Evolutionary conservation across 2,888 invertebrate species (phyloP).

Genomic region (Agonopterix arenella): DNA sequence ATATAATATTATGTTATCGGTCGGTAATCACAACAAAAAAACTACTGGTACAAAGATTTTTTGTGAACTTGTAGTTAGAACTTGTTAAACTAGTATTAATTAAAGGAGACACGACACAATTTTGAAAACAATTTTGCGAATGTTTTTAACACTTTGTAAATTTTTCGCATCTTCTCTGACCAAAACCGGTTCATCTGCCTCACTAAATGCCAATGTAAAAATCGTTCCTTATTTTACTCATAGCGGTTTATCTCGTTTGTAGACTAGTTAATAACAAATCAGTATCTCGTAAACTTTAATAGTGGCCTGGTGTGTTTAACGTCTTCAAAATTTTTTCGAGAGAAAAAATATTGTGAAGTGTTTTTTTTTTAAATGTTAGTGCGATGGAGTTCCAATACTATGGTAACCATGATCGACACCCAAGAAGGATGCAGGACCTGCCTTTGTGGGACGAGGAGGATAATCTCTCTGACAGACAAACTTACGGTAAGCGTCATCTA

Average conservation of each 20-base stretch:
- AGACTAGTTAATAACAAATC: conserved; percentile 51
- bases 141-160: too few species aligned
- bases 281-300: conserved; percentile 52
- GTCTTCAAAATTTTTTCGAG: conserved; percentile 12
- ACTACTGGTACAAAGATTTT: too few species aligned
- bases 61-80: too few species aligned
- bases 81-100: too few species aligned
- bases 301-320: conserved; percentile 47
- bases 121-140: too few species aligned
- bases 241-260: conserved; percentile 55
- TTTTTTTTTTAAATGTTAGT: conserved; percentile 15
- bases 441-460: conserved; percentile 71
- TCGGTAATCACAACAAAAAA: too few species aligned
- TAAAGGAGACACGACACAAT: too few species aligned
- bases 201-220: too few species aligned
- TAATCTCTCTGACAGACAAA: conserved; percentile 56
- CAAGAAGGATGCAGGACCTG: conserved; percentile 48
- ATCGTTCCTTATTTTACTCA: neutral
- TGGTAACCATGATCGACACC: conserved; percentile 51
- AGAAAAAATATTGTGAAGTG: conserved; percentile 22
- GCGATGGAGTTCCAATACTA: conserved; percentile 68
- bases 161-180: too few species aligned
- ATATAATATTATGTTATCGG: too few species aligned
- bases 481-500: conserved; percentile 44
- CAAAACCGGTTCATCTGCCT: too few species aligned